These are phyloP conservation scores for Bombylius discolor DNA, from an alignment of 2,888 invertebrate species.

Conservation along the genomic window DNA sequence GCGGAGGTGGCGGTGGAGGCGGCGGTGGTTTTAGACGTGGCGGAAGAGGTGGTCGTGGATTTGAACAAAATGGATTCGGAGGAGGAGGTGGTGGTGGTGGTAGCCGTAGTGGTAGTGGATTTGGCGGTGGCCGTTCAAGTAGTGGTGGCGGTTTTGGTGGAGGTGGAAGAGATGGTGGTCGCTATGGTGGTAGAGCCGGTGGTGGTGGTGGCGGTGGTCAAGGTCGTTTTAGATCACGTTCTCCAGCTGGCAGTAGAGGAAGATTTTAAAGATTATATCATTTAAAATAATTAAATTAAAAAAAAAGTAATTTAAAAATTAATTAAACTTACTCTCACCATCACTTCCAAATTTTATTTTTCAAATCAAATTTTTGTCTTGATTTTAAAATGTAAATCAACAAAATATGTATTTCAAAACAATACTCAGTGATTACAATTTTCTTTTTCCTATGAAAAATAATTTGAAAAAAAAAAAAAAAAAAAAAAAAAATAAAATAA, in stretches of 20 bases:
- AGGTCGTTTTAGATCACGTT: conserved; percentile 32
- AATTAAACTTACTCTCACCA: no score
- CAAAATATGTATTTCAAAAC: no score
- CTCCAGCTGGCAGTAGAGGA: conserved; percentile 28
- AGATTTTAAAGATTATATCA: conserved; percentile 2
- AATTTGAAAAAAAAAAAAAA: no score
- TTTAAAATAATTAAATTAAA: neutral
- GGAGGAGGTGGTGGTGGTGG: conserved; percentile 17
- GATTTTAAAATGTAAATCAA: no score
- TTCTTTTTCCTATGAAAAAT: no score
- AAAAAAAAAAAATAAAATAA: no score
- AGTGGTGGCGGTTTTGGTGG: conserved; percentile 14
- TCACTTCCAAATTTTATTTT: no score
- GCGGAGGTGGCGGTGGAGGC: conserved; percentile 37
- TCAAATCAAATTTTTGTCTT: no score
- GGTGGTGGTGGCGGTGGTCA: conserved; percentile 41
- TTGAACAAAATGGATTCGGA: conserved; percentile 10
- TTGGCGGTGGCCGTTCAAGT: conserved; percentile 32
- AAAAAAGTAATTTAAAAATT: no score
- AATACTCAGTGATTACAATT: no score
- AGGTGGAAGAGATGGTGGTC: conserved; percentile 12
- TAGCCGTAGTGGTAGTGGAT: conserved; percentile 36
- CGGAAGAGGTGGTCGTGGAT: conserved; percentile 29
- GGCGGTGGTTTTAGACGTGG: conserved; percentile 39
- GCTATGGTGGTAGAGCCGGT: conserved; percentile 32